Evolutionary conservation across 2,888 invertebrate species (phyloP), one percentile per base, ranked within the genome.

Genomic region (Zele albiditarsus): DNA sequence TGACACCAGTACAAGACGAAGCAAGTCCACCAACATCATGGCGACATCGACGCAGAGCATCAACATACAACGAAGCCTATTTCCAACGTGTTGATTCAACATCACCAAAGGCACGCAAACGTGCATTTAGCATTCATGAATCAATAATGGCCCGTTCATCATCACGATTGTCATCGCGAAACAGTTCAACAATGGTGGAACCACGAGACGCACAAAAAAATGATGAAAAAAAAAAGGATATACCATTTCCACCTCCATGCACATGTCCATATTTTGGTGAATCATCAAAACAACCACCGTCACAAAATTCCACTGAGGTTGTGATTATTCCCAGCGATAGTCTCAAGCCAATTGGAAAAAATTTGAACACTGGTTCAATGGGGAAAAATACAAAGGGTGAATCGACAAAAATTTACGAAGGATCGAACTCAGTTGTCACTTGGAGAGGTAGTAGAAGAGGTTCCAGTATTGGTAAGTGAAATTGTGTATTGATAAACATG

Each of bases 251-350:
- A 3, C 94, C 95, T 0, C 94, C 95, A 0, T 95, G 95, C 86
- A 95, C 95, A 0, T 95, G 95, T 84, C 95, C 95, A 0, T 95
- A 95, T 83, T 95, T 96, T 84, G 95, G 95, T 0, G 92, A 94
- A 78, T 92, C 25, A 88, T 92, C 93, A 90, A 92, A 74, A 91
- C 92, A 82, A 82, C 90, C 89, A 79, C 88, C 84, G 71, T 87
- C 84, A 3, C 87, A 89, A 1, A 90, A 90, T 60, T 89, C 90
- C 0, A 88, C 90, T 3, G 92, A 92, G 80, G 90, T 92, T 3
- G 91, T 92, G 1, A 92, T 91, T 49, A 91, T 91, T 10, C 91
- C 92, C 38, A 91, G 91, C 62, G 92, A 92, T n/a, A 91, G 90
- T 25, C 90, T 91, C 31, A 91, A 90, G 62, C 82, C 84, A 2